A percentile compares a stretch with the other conserved stretches of the same genome.
Evolutionary conservation across 2,113 vertebrate species (phyloP).

Genomic region (Trichechus manatus): DNA sequence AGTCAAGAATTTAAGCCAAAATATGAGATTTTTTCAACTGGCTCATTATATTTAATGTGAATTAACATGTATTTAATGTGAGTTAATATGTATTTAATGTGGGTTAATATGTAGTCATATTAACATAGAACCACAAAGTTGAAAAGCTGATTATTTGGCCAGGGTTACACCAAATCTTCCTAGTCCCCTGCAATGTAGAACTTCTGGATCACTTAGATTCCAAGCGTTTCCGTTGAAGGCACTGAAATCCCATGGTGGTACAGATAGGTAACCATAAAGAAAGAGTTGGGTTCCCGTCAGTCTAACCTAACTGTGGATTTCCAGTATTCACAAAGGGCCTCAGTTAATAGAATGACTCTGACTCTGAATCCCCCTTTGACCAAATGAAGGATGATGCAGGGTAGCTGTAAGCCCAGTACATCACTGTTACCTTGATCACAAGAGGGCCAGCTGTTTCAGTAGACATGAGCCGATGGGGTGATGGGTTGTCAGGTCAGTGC

Average conservation of each 20-base stretch:
- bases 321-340: background rate
- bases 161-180: background rate
- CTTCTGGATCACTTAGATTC: slow-evolving; percentile 3
- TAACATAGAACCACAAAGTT: slow-evolving; percentile 18
- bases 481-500: slow-evolving; percentile 64
- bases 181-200: background rate
- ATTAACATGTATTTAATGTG: background rate
- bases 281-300: background rate
- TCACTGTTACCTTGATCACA: background rate
- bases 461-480: slow-evolving; percentile 67
- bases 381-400: background rate
- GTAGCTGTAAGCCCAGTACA: background rate
- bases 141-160: slow-evolving; percentile 25
- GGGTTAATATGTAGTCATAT: background rate
- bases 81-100: background rate
- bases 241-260: background rate
- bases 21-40: slow-evolving; percentile 29
- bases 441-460: background rate
- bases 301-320: background rate
- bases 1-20: slow-evolving; percentile 16
- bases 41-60: background rate
- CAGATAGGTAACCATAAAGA: background rate
- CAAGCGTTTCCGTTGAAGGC: background rate
- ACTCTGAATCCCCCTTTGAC: slow-evolving; percentile 3
- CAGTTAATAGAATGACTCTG: background rate